Evolutionary conservation across 2,888 invertebrate genomes (phyloP), one percentile per base, ranked within the genome.

Genomic region (Poecilobothrus nobilitatus): DNA sequence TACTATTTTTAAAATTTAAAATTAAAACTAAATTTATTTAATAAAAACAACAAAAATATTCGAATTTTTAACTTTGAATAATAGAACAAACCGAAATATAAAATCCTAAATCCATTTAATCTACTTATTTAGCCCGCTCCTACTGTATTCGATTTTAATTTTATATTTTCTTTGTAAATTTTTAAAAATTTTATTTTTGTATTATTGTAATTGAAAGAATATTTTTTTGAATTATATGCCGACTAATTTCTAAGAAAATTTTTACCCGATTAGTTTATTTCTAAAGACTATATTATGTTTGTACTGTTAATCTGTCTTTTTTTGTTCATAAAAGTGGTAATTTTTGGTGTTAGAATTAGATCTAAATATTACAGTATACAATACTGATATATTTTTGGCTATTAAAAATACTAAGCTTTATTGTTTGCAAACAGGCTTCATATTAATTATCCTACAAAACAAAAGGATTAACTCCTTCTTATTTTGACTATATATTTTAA

Each of bases 391-490:
- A 27, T 27, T 27, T 27, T 27, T 27, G 5, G 2, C 5, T 27
- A 27, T 27, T 27, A 53, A 12, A 6, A 15, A 53, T 15, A 18
- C 18, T 53, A 53, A 53, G n/a, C 15, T 15, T 53, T 53, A 53
- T 53, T 53, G 53, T 53, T 53, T 53, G 53, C 53, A 53, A 53
- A 53, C 53, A 53, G 53, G 18, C 53, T 18, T 53, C 18, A 18
- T 3, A 53, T 18, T 53, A 18, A 15, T 53, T n/a, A 53, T 18
- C 53, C 15, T n/a, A 27, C 15, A 12, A 53, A n/a, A 53, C 53
- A 53, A 53, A 53, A 53, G 53, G n/a, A 53, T 53, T n/a, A 53
- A 53, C 53, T 53, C 53, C 53, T 53, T 53, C 53, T 53, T 53
- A 2, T 53, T 53, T 12, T 53, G 18, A 6, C 53, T 18, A 37